Evolutionary conservation across 1,140 invertebrate genomes (phyloP), one percentile per base, ranked within the genome.

Genomic region (Bilobella aurantiaca): DNA sequence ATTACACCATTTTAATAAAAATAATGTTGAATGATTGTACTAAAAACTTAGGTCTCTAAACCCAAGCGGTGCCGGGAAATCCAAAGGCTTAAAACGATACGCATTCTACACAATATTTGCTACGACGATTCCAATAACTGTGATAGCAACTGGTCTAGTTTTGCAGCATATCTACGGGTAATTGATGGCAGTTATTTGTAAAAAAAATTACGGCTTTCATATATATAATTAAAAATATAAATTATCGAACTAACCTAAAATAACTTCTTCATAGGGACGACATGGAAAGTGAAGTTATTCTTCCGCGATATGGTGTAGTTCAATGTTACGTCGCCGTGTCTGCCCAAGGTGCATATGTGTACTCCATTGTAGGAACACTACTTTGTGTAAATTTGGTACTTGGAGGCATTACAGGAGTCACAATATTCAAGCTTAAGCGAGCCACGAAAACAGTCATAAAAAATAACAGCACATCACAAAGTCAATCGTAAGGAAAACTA

Each of bases 101-200:
- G 14, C 68, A 3, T 23, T 30, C 23, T 72, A 72, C 29, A 16
- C 49, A 21, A 23, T 60, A 16, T 64, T 72, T 58, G 31, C 63
- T 14, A 2, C 66, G 0, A 32, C 46, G 8, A 60, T 66, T 0
- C 68, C 71, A 21, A 14, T 42, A 0, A 62, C 46, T 1, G 68
- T 70, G 42, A 60, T 72, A 3, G 21, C 21, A 1, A 37, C 63
- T 27, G 67, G 49, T 12, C 8, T 69, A 5, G 31, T 21, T 3
- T 21, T 72, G 61, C 65, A 72, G 27, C 28, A n/a, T 27, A 21
- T 58, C 1, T 72, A 69, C 58, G 46, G 65, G 68, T 72, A 58
- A 30, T 27, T 59, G 29, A 37, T 14, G 57, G 12, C 21, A 57
- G 23, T 57, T n/a, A 30, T 8, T 46, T 34, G 23, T 31, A 29